Evolutionary conservation across 2,888 invertebrate species (phyloP), one percentile per base, ranked within the genome.

Genomic region (Parelbella ahira): DNA sequence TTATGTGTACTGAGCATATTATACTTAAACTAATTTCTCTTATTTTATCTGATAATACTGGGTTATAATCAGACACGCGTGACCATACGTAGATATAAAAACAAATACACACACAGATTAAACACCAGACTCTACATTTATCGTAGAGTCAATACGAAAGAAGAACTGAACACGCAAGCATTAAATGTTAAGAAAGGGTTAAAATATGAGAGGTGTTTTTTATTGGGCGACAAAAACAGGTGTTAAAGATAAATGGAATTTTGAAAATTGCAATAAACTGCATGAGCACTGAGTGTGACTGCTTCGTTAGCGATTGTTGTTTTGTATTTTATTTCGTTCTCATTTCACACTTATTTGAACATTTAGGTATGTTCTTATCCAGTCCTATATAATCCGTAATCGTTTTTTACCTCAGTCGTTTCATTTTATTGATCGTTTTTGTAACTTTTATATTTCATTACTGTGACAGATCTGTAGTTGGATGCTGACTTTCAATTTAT

Each of bases 231-330:
- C 12, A 30, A 41, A 37, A 37, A 33, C 32, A 41, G 32, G 33
- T 41, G 41, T 32, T 13, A 13, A 42, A 28, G 28, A 42, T 34
- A 34, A 42, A 42, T 42, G 27, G 27, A 28, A 42, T 42, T 42
- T 34, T 27, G 15, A 27, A 32, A 34, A 42, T 28, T 15, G 7
- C 28, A 11, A 21, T 36, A 27, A 7, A 24, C 15, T 25, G n/a
- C 21, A 34, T 21, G 33, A 28, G 30, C 20, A 21, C 29, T 27
- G 19, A 7, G n/a, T 37, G n/a, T n/a, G n/a, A n/a, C n/a, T 29
- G 39, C 15, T 25, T 41, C 27, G 33, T 41, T 41, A 34, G 27
- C 15, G 18, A 21, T 12, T n/a, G 6, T 7, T 7, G 12, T 32
- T 10, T 39, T 21, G 27, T 41, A 15, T 37, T 37, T 29, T 21